A percentile compares a stretch with the other conserved stretches of the same genome.
Conservation (phyloP, 1,140 invertebrate genomes). For the Phthorimaea operculella region DNA sequence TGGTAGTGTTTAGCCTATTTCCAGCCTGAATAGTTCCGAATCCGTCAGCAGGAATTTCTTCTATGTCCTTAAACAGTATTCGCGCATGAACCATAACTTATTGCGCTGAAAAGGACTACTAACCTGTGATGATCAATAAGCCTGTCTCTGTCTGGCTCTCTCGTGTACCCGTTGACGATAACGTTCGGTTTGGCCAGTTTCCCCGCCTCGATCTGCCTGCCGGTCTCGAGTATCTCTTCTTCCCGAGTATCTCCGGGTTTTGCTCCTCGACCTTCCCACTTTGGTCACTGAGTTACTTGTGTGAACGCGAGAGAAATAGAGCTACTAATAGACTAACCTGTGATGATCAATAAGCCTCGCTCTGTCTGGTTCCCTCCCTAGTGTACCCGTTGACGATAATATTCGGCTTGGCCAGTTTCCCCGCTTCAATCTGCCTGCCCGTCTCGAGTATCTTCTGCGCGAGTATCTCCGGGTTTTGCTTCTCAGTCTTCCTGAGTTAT, state of each 20-base stretch:
- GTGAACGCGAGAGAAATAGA: no score
- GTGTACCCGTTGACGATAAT: conserved; percentile 59
- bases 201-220: conserved; percentile 85
- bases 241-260: conserved; percentile 88
- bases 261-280: conserved; percentile 91
- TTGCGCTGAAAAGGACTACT: no score
- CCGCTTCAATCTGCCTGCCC: conserved; percentile 86
- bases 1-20: no score
- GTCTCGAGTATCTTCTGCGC: conserved; percentile 91
- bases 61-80: no score
- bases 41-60: no score
- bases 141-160: conserved; percentile 6
- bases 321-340: no score
- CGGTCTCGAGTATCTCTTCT: conserved; percentile 90
- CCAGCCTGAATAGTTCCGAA: no score
- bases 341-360: conserved; percentile 37
- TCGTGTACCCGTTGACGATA: conserved; percentile 28
- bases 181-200: conserved; percentile 69
- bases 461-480: conserved; percentile 89
- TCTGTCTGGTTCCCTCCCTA: conserved; percentile 35
- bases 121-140: no score
- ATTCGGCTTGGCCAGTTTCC: conserved; percentile 70
- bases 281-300: conserved; percentile 93
- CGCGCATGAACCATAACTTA: no score
- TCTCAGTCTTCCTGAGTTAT: conserved; percentile 91